phyloP scores from a whole-genome alignment of 2,113 vertebrate genomes.

The Neolamprologus fasciatus region DNA sequence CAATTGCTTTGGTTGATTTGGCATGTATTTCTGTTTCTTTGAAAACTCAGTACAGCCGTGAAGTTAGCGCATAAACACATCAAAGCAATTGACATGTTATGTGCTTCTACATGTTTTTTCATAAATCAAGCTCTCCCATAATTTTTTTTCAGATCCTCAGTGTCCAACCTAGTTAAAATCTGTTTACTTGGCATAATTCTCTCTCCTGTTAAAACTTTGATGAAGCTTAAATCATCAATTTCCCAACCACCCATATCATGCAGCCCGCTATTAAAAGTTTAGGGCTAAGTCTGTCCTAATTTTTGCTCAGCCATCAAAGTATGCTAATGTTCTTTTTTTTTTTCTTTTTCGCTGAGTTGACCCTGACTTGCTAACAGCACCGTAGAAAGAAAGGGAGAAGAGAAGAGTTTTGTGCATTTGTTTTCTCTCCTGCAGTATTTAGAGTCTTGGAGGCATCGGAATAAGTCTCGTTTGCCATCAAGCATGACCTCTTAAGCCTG shows the following conservation, averaged over 20 bases:
- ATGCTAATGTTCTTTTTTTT: background rate
- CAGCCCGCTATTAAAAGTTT: constrained; percentile 19
- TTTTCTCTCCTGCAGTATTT: background rate
- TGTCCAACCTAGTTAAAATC: constrained; percentile 12
- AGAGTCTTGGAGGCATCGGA: background rate
- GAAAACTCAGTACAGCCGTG: background rate
- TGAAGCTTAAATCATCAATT: constrained; percentile 22
- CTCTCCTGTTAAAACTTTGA: constrained; percentile 18
- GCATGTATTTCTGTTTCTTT: background rate
- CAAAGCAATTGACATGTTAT: background rate
- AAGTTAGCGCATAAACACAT: background rate
- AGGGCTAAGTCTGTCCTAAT: background rate
- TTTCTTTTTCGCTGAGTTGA: background rate
- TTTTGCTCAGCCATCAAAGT: constrained; percentile 25
- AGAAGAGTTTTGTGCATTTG: background rate
- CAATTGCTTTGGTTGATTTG: background rate
- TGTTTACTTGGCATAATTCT: constrained; percentile 16
- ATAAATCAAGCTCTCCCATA: background rate
- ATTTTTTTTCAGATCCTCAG: background rate
- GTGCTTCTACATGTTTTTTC: background rate
- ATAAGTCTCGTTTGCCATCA: background rate
- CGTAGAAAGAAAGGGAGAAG: background rate
- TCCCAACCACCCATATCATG: constrained; percentile 16
- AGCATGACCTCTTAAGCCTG: constrained; percentile 32
- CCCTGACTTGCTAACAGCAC: constrained; percentile 3